Conservation (phyloP, 1,140 invertebrate genomes). For the Drosophila ironensis region DNA sequence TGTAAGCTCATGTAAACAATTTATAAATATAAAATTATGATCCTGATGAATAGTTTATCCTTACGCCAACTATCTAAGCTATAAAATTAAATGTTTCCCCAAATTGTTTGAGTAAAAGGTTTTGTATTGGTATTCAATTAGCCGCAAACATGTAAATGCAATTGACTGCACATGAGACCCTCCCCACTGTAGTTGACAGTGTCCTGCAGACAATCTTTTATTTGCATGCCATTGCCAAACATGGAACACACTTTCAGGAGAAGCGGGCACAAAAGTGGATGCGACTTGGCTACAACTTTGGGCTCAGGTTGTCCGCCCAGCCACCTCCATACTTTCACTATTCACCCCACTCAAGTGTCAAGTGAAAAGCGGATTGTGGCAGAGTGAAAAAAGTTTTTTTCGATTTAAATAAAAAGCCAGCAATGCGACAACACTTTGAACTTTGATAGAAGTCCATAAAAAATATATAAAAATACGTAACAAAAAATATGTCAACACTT, state of each 20-base stretch:
- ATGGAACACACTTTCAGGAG: neutral
- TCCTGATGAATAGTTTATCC: too few species aligned
- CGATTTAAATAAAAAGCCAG: constrained; percentile 72
- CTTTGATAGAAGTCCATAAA: constrained; percentile 56
- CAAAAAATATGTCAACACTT: constrained; percentile 53
- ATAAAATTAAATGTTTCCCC: too few species aligned
- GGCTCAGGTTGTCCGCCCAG: neutral
- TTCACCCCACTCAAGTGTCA: neutral
- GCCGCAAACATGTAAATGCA: too few species aligned
- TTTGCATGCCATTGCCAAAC: constrained; percentile 29
- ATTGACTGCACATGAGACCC: too few species aligned
- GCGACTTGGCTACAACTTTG: constrained; percentile 19
- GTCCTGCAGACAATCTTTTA: constrained; percentile 40
- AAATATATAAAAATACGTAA: constrained; percentile 17
- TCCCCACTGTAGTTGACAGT: constrained; percentile 21
- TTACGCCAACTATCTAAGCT: too few species aligned
- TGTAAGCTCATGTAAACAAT: too few species aligned
- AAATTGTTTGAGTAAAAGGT: too few species aligned
- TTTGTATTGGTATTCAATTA: too few species aligned
- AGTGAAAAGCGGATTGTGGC: neutral
- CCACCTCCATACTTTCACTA: constrained; percentile 29
- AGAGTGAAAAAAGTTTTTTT: constrained; percentile 40
- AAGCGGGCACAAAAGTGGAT: neutral
- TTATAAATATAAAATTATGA: too few species aligned
- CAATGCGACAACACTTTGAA: constrained; percentile 69